Evolutionary conservation across 2,888 invertebrate genomes (phyloP), one percentile per base, ranked within the genome.

Genomic region (Mamestra brassicae): DNA sequence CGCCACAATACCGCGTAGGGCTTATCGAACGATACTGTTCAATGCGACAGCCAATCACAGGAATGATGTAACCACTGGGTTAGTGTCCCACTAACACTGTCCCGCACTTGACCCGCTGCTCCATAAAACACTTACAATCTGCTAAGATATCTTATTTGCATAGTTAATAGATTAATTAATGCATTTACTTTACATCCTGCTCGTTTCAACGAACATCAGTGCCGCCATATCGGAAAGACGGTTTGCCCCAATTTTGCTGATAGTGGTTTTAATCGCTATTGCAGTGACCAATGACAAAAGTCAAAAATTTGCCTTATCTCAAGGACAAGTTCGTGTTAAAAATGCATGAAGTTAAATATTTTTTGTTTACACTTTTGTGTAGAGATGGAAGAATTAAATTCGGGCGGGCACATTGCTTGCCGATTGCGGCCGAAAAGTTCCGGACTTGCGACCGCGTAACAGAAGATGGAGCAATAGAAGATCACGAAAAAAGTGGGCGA

Each of bases 81-180:
- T 62, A 80, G 62, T 58, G 80, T 15, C 62, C 73, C 45, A 80
- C 62, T 63, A 57, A 36, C 36, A 50, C 17, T 57, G 55, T 62
- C 52, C 36, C 57, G 73, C 62, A 63, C 73, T 76, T 76, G 80
- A 76, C 76, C 80, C 13, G 55, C 26, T 80, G 72, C 42, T 36
- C 55, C 38, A 54, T 13, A 42, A 34, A 34, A 61, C 47, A 52
- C 8, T 34, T 15, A n/a, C n/a, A 61, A 67, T 61, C 47, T 17
- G 8, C 7, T 62, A 8, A 79, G 61, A 62, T 36, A 71, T 71
- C 36, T 26, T 54, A 78, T 69, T 70, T 68, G 45, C 10, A 17
- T 11, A 42, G 6, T 36, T 36, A 42, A 50, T 42, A 17, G 26
- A 67, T 52, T 66, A 64, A 76, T 67, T 45, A 17, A 52, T 26